Evolutionary conservation across 2,888 invertebrate species (phyloP), one percentile per base, ranked within the genome.

Genomic region (Dryadula phaetusa): DNA sequence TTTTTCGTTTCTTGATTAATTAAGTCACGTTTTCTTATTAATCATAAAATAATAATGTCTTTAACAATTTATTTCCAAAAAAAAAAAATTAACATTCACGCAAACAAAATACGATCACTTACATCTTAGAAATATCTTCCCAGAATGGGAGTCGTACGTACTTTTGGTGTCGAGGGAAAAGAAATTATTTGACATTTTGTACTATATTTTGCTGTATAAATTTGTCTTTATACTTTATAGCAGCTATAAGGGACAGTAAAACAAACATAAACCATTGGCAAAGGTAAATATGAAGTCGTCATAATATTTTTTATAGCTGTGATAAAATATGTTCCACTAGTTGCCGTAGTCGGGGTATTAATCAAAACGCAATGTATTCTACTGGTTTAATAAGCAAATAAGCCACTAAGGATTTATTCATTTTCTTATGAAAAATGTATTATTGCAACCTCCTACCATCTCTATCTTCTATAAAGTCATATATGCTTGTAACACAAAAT

Each of bases 271-370:
- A 76, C 73, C 74, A 75, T 74, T 65, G 71, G 74, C 72, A 71
- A 76, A 74, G 74, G 75, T 82, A 81, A 79, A 81, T 81, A 78
- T 74, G 74, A 76, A 76, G 77, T 73, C 67, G 78, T 73, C 72
- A 70, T 77, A 73, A 71, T 67, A 71, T 76, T 77, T 81, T 83
- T 84, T 83, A 84, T 79, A 71, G 73, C 74, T 10, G 71, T 74
- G 62, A 79, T 83, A 82, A 84, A 83, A 80, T 69, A 53, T 63
- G 67, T 74, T 67, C 67, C 66, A 65, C 66, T 66, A 64, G 71
- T 69, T 66, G 64, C 64, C 64, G 62, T 44, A 62, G 64, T 56
- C 47, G 56, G 46, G 63, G 56, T 46, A 65, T 64, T 71, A 66
- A 68, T 71, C 67, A 68, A 70, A 66, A 63, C 60, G 12, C 62